Percentiles rank a stretch among this genome's conserved stretches.
These are phyloP conservation scores for Ciconia maguari DNA, from an alignment of 2,113 vertebrate genomes.

Conservation along the genomic window DNA sequence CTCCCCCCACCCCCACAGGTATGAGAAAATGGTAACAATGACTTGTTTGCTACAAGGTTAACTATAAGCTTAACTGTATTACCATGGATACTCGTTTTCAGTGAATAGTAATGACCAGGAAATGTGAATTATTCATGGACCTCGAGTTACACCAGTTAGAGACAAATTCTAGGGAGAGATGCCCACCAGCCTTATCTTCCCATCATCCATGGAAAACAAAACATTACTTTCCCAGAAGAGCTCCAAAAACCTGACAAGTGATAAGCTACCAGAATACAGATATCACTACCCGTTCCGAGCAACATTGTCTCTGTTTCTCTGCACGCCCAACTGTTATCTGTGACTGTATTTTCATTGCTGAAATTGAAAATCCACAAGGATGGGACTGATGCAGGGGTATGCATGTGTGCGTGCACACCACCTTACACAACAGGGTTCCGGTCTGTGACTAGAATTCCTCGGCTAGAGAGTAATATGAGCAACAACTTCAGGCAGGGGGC, in stretches of 20 bases:
- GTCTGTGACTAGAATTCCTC: not conserved
- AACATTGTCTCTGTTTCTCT: not conserved
- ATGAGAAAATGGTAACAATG: not conserved
- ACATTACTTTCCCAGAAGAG: not conserved
- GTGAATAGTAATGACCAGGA: not conserved
- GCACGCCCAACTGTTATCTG: not conserved
- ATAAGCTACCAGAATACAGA: not conserved
- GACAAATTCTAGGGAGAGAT: not conserved
- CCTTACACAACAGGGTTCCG: not conserved
- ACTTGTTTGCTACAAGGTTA: not conserved
- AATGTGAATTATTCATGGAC: not conserved
- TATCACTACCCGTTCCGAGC: not conserved
- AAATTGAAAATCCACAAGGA: not conserved
- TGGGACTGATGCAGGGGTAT: not conserved
- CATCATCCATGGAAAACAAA: not conserved
- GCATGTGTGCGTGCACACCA: too few species aligned
- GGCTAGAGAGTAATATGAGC: not conserved
- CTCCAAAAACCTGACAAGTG: not conserved
- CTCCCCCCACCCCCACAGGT: fast-evolving
- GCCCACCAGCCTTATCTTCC: not conserved
- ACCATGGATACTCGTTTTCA: not conserved
- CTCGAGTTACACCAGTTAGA: not conserved
- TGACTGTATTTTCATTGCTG: not conserved
- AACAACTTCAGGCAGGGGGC: not conserved
- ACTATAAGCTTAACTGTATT: not conserved